Evolutionary conservation across 35 echinoderm and acorn worm genomes (phyloP), one percentile per base, ranked within the genome.

Genomic region (Stichopus chloronotus): DNA sequence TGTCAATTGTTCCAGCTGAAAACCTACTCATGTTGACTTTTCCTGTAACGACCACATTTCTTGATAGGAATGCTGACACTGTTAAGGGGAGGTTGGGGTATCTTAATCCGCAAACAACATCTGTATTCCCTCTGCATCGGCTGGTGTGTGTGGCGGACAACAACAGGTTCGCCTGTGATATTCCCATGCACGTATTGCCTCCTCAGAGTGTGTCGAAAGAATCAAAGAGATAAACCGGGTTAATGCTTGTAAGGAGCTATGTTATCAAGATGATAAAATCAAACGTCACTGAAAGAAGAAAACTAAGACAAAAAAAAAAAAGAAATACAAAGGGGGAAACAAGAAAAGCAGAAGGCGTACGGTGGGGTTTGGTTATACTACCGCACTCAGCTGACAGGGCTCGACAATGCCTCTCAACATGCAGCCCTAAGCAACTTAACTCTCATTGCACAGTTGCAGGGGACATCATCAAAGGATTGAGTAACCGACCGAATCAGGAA

Each of bases 221-320:
- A 83, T 83, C 43, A 83, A 20, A 56, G 6, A 83, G 80, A 83
- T 83, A 83, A 83, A 83, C 7, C 8, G 25, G 17, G 80, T 83
- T 83, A 83, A 83, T 83, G 80, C 80, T 53, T 83, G 80, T 83
- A 55, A 83, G 80, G 55, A 17, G 80, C 79, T 52, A 81, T 81
- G 14, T 81, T 30, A 81, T 52, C 79, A 81, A 81, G 79, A 14
- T 81, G 79, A 81, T 81, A 81, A 81, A 83, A 25, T 83, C 8
- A 83, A 83, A 83, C 80, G 80, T 83, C 80, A 83, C 25, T 52
- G 55, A 55, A 24, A 78, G 21, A 9, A 43, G 76, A 23, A 78
- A 8, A 21, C 76, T 78, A 25, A 19, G 21, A 79, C 77, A 79
- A 79, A 11, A 22, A 78, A 43, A 11, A 4, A 43, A 52, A 14